A percentile compares a stretch with the other conserved stretches of the same genome.
Conservation (phyloP, 2,888 invertebrate species). For the Crocallis elinguaria region DNA sequence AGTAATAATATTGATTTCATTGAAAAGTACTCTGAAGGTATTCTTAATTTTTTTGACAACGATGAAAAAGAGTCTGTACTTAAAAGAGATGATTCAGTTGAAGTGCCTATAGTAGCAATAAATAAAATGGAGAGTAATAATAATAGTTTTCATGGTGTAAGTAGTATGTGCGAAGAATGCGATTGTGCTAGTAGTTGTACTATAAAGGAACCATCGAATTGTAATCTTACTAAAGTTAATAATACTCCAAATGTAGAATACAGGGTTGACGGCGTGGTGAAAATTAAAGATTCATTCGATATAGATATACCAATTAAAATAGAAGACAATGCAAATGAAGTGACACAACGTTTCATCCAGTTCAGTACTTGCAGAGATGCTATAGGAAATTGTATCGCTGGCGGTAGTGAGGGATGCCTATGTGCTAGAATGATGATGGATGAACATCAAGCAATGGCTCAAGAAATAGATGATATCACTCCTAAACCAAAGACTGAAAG, state of each 20-base stretch:
- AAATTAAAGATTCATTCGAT: constrained; percentile 65
- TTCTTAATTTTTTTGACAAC: background rate
- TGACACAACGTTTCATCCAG: constrained; percentile 42
- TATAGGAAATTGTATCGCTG: constrained; percentile 74
- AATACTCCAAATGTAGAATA: constrained; percentile 56
- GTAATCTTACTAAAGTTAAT: constrained; percentile 9
- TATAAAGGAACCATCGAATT: constrained; percentile 24
- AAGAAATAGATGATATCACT: constrained; percentile 76
- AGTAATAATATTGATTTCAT: constrained; percentile 8
- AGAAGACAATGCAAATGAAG: constrained; percentile 18
- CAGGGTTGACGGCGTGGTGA: constrained; percentile 62
- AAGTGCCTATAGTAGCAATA: background rate
- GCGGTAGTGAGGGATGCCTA: constrained; percentile 70
- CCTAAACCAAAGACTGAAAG: constrained; percentile 55
- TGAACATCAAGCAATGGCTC: constrained; percentile 61
- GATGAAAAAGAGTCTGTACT: constrained; percentile 9
- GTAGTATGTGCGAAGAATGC: constrained; percentile 49
- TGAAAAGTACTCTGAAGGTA: background rate
- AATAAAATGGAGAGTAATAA: background rate
- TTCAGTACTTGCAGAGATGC: constrained; percentile 72
- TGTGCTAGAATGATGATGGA: constrained; percentile 73
- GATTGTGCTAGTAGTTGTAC: constrained; percentile 49
- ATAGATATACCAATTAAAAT: constrained; percentile 45
- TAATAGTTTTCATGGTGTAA: constrained; percentile 4
- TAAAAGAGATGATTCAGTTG: background rate